phyloP scores from a whole-genome alignment of 2,113 vertebrate genomes.

The Colius striatus region DNA sequence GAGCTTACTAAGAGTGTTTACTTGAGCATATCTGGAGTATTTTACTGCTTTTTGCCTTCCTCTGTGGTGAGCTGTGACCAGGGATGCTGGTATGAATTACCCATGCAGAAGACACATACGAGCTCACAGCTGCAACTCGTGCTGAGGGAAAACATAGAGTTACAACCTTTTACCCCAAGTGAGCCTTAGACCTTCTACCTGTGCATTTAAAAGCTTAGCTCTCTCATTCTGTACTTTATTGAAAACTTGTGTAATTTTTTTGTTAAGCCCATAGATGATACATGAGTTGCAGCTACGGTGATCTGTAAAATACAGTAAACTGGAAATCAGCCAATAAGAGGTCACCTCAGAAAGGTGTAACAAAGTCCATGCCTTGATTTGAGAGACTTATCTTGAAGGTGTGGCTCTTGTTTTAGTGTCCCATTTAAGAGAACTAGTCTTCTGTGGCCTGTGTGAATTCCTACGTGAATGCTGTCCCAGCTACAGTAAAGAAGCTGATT shows the following conservation, averaged over 20 bases:
- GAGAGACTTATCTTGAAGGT: not conserved
- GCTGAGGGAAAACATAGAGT: not conserved
- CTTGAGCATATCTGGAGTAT: not conserved
- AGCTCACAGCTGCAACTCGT: not conserved
- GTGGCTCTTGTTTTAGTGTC: not conserved
- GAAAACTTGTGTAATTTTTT: not conserved
- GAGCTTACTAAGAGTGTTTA: not conserved
- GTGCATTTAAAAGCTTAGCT: not conserved
- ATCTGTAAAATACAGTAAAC: fast-evolving
- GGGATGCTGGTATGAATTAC: fast-evolving
- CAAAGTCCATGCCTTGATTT: not conserved
- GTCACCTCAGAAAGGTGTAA: not conserved
- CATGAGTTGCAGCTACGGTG: not conserved
- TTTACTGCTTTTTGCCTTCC: not conserved
- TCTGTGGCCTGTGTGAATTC: not conserved
- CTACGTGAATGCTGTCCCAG: not conserved
- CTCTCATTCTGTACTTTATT: not conserved
- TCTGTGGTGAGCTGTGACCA: not conserved
- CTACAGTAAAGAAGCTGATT: not conserved
- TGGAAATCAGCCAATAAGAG: not conserved
- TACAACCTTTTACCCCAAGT: not conserved
- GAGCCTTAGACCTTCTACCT: not conserved
- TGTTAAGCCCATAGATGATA: not conserved
- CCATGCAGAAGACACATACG: not conserved
- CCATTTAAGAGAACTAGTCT: not conserved